These are phyloP conservation scores for Channa argus DNA, from an alignment of 2,113 vertebrate species.

Conservation along the genomic window DNA sequence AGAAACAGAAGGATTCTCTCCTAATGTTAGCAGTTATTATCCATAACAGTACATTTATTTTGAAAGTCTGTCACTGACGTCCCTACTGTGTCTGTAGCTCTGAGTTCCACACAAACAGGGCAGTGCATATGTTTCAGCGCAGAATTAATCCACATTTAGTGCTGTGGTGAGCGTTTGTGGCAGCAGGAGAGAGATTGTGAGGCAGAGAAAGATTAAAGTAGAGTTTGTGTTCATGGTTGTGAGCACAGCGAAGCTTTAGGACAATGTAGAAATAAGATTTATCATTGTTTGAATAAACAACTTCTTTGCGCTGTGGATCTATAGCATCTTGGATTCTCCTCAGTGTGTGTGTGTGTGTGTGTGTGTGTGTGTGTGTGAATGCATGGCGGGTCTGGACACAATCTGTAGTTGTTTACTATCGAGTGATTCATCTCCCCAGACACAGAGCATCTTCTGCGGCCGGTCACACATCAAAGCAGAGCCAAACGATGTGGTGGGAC, in stretches of 20 bases:
- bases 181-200: not conserved
- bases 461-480: constrained; percentile 46
- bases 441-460: constrained; percentile 50
- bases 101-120: too few species aligned
- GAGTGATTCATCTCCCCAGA: constrained; percentile 52
- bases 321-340: not conserved
- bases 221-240: not conserved
- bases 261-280: too few species aligned
- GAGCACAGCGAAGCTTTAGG: too few species aligned
- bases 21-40: too few species aligned
- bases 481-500: constrained; percentile 28
- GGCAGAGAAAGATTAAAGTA: too few species aligned
- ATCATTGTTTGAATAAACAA: too few species aligned
- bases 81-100: too few species aligned
- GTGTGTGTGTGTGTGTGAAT: not conserved
- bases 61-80: too few species aligned
- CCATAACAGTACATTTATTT: too few species aligned
- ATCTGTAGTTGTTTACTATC: constrained; percentile 54
- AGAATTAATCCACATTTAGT: not conserved
- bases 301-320: not conserved
- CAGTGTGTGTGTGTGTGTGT: not conserved
- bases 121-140: not conserved
- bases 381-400: constrained; percentile 24
- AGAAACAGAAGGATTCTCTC: too few species aligned
- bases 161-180: not conserved